A percentile compares a stretch with the other conserved stretches of the same genome.
phyloP scores from a whole-genome alignment of 2,888 invertebrate genomes.

The Dendrolimus houi region DNA sequence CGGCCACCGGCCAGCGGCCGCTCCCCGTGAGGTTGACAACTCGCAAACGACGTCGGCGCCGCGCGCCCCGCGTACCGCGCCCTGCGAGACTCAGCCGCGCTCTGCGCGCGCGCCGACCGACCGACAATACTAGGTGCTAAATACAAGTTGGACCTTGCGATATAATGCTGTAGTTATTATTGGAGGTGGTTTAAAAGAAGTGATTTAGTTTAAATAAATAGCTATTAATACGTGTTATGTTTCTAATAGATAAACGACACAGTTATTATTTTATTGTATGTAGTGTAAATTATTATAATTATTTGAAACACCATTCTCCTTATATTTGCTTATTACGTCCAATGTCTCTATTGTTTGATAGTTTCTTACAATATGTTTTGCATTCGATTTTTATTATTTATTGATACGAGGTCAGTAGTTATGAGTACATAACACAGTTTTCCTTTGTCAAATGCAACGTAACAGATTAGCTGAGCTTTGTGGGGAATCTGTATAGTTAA shows the following conservation, averaged over 20 bases:
- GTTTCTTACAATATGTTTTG: conserved; percentile 47
- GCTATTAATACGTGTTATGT: conserved; percentile 67
- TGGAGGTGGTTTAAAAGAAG: conserved; percentile 55
- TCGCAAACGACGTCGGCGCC: conserved; percentile 49
- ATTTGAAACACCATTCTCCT: conserved; percentile 46
- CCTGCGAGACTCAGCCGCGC: conserved; percentile 17
- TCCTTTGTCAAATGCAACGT: conserved; percentile 37
- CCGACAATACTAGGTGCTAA: conserved; percentile 75
- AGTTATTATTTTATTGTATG: conserved; percentile 52
- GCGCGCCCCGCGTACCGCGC: conserved; percentile 14
- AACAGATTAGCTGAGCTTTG: conserved; percentile 43
- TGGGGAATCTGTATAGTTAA: conserved; percentile 52
- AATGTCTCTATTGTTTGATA: conserved; percentile 53
- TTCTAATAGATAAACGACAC: conserved; percentile 57
- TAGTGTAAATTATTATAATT: conserved; percentile 63
- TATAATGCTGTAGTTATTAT: conserved; percentile 61
- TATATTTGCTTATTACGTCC: conserved; percentile 66
- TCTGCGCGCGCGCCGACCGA: conserved; percentile 44
- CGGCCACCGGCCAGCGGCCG: conserved; percentile 25
- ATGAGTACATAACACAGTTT: conserved; percentile 45
- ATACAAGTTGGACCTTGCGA: conserved; percentile 67
- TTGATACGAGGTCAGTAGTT: conserved; percentile 70
- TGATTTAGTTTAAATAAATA: conserved; percentile 58
- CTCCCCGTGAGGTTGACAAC: conserved; percentile 50
- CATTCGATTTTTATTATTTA: conserved; percentile 65